Evolutionary conservation across 2,888 invertebrate species (phyloP).

Genomic region (Diaphora mendica): DNA sequence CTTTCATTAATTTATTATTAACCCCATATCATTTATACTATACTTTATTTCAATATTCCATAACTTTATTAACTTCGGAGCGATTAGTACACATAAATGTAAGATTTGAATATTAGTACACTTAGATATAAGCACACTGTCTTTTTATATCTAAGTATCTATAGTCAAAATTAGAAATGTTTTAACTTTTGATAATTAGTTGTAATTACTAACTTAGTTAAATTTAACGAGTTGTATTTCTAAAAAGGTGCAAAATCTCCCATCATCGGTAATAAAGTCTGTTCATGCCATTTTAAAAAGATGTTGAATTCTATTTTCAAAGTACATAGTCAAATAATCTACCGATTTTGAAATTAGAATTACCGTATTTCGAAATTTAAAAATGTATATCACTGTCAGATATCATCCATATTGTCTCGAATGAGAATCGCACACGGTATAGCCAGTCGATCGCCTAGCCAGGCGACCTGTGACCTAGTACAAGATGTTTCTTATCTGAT

Average conservation of each 20-base stretch:
- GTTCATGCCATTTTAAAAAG: neutral
- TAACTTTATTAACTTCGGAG: neutral
- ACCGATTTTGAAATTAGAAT: neutral
- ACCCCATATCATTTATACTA: neutral
- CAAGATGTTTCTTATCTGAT: slow-evolving; percentile 49
- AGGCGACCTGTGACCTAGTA: slow-evolving; percentile 48
- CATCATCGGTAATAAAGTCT: neutral
- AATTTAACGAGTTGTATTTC: too few species aligned
- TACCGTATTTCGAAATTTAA: neutral
- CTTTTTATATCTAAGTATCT: too few species aligned
- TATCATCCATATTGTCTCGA: slow-evolving; percentile 25
- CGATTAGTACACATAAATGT: neutral
- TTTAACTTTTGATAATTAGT: neutral
- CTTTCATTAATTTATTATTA: neutral
- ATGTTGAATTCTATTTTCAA: neutral
- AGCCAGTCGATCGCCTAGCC: slow-evolving; percentile 46
- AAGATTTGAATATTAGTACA: neutral
- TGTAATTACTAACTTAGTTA: neutral
- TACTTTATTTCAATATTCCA: neutral
- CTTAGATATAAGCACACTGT: too few species aligned
- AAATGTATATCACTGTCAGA: slow-evolving; percentile 15
- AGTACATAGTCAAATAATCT: neutral
- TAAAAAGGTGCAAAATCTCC: neutral
- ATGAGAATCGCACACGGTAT: slow-evolving; percentile 39
- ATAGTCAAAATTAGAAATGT: neutral